Evolutionary conservation across 2,888 invertebrate genomes (phyloP).

Genomic region (Coenonympha arcania): DNA sequence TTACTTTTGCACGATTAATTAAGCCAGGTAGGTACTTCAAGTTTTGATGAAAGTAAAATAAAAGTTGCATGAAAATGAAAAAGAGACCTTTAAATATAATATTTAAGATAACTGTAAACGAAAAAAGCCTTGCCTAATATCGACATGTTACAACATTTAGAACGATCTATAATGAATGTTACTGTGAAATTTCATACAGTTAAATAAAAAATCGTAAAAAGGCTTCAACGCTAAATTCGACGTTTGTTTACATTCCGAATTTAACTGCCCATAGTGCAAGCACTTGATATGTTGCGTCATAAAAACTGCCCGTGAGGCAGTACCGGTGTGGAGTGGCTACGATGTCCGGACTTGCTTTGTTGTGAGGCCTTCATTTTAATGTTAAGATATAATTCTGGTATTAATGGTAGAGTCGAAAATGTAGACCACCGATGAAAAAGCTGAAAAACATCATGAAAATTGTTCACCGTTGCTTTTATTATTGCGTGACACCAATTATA

Average conservation of each 20-base stretch:
- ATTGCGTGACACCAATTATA: constrained; percentile 10
- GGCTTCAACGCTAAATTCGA: not conserved
- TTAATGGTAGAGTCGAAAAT: not conserved
- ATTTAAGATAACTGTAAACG: too few relatives aligned
- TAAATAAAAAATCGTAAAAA: too few relatives aligned
- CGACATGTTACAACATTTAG: too few relatives aligned
- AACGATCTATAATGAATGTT: not conserved
- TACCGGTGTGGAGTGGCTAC: constrained; percentile 2
- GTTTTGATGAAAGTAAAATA: too few relatives aligned
- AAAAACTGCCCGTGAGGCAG: not conserved
- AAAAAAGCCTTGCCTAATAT: too few relatives aligned
- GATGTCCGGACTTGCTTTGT: constrained; percentile 38
- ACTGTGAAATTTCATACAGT: not conserved
- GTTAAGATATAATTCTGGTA: too few relatives aligned
- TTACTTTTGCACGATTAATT: too few relatives aligned
- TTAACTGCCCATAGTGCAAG: not conserved
- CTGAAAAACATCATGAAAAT: not conserved
- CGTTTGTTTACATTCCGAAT: not conserved
- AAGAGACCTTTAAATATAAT: too few relatives aligned
- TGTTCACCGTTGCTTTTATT: not conserved
- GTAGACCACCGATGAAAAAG: not conserved
- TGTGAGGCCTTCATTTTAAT: too few relatives aligned
- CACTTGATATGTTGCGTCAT: not conserved
- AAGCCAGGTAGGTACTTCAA: too few relatives aligned
- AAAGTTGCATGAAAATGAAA: too few relatives aligned